These are phyloP conservation scores for Echinometra lucunter DNA, from an alignment of 53 echinoderm and acorn worm species.

Conservation along the genomic window DNA sequence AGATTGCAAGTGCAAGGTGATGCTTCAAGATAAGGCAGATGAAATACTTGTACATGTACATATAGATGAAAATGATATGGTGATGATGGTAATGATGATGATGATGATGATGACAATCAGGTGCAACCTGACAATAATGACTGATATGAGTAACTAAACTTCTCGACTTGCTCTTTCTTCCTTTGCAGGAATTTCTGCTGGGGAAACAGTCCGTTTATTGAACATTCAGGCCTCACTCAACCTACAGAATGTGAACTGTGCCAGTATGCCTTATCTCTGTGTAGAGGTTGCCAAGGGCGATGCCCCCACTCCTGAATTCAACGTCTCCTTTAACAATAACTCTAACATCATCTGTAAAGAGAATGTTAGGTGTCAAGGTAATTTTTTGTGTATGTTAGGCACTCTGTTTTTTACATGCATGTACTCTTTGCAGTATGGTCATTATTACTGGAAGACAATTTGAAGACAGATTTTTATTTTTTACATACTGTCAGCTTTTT, in stretches of 20 bases:
- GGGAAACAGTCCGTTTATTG: not conserved
- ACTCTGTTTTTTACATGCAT: not conserved
- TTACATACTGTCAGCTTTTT: no score
- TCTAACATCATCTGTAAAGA: slow-evolving; percentile 57
- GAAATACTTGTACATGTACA: not conserved
- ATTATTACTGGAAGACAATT: no score
- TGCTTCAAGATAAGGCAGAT: not conserved
- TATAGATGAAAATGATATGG: not conserved
- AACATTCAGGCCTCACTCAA: slow-evolving; percentile 37
- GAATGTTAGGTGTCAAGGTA: slow-evolving; percentile 60
- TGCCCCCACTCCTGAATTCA: slow-evolving; percentile 26
- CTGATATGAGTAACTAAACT: not conserved
- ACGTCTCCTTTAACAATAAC: slow-evolving; percentile 28
- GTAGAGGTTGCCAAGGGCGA: slow-evolving; percentile 62
- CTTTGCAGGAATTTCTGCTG: slow-evolving; percentile 45
- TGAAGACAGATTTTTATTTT: no score
- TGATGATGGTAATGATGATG: not conserved
- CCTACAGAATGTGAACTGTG: not conserved
- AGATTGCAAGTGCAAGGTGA: not conserved
- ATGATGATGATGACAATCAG: not conserved
- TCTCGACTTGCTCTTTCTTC: not conserved
- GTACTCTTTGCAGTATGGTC: no score
- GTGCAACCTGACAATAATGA: not conserved
- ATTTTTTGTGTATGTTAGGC: not conserved
- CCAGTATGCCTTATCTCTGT: slow-evolving; percentile 53